Evolutionary conservation across 2,113 vertebrate genomes (phyloP), one percentile per base, ranked within the genome.

Genomic region (Pterocles burchelli): DNA sequence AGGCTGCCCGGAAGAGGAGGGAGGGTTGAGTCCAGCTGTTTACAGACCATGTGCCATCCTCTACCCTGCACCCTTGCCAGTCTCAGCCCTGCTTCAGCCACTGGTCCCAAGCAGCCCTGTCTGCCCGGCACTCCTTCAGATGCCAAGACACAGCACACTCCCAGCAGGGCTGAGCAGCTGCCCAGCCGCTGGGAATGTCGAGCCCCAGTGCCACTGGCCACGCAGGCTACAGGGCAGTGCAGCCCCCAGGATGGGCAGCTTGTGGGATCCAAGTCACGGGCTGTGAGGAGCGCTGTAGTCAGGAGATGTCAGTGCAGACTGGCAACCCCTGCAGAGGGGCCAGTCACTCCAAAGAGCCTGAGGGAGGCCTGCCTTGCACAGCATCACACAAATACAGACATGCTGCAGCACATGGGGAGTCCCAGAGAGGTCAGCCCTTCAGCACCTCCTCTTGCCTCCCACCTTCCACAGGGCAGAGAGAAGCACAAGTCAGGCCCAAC

Each of bases 1-100:
- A 85, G 88, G 91, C 90, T 91, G 93, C 93, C 88, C 88, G 31
- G 90, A 45, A 84, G 79, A 93, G 89, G 80, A 77, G 63, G 79
- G 79, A 74, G 75, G 71, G 48, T 78, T 88, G 93, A 90, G 82
- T 55, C 46, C 57, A 59, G 78, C 85, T 86, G 68, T 59, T 91
- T 34, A 74, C 38, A 90, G 46, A 71, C 11, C 71, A 67, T 59
- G 59, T 0, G 1, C 3, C 46, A 63, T 45, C 54, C 73, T 88
- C 65, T 51, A 28, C 78, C 82, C 76, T 89, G 74, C 49, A 68
- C 71, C 93, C 86, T 62, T 1, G 0, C 34, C 57, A 46, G 66
- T 2, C 57, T 94, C 58, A 72, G 89, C 85, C 72, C 92, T 73
- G 87, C 63, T 51, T 66, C 43, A 71, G 72, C 73, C 0, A 0